Evolutionary conservation across 2,888 invertebrate species (phyloP).

Genomic region (Leptogaster cylindrica): DNA sequence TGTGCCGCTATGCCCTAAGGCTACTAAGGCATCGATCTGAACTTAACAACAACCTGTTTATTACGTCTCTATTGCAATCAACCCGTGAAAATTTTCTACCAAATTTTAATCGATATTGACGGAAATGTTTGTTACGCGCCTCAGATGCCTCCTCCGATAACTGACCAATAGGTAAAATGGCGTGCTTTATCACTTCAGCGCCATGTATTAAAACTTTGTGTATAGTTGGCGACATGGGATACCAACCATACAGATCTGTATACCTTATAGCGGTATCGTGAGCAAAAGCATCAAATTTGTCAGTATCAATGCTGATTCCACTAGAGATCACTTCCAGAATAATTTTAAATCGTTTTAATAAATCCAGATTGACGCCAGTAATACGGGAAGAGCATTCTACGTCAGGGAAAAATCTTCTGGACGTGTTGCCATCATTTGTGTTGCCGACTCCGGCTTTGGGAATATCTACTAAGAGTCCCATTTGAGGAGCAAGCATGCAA

Average conservation of each 20-base stretch:
- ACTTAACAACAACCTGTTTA: no score
- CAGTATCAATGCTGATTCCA: background rate
- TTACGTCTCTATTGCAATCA: slow-evolving; percentile 1
- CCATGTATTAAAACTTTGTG: no score
- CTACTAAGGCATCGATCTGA: no score
- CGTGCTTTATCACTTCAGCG: no score
- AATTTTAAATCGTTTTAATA: slow-evolving; percentile 11
- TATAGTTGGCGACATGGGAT: no score
- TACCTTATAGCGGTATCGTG: slow-evolving; percentile 45
- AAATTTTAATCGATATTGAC: background rate
- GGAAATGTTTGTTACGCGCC: slow-evolving; percentile 46
- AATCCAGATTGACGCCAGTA: slow-evolving; percentile 50
- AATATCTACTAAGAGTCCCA: slow-evolving; percentile 53
- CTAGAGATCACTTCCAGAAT: slow-evolving; percentile 9
- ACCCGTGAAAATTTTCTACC: slow-evolving; percentile 2
- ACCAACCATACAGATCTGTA: no score
- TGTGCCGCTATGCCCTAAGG: no score
- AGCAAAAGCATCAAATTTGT: slow-evolving; percentile 22
- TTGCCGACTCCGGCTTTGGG: slow-evolving; percentile 53
- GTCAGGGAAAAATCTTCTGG: slow-evolving; percentile 53
- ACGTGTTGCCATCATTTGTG: slow-evolving; percentile 53
- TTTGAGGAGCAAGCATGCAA: no score
- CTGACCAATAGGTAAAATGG: no score
- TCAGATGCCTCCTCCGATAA: no score
- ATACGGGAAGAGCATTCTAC: slow-evolving; percentile 51